Percentiles rank a stretch among this genome's conserved stretches.
Evolutionary conservation across 2,888 invertebrate genomes (phyloP).

Genomic region (Gastrophysa polygoni): DNA sequence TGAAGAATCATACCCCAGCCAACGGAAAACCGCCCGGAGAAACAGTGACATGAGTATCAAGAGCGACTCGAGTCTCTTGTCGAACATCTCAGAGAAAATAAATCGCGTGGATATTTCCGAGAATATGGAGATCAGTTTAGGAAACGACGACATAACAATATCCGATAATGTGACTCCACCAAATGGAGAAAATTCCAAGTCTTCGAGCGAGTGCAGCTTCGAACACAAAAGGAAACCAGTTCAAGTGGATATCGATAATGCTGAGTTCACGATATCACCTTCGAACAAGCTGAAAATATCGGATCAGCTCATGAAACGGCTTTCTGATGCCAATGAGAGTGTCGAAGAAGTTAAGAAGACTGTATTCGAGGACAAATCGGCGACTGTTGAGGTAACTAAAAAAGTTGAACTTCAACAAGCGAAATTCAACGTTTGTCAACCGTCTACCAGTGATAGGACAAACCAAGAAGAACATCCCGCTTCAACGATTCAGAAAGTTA

Average conservation of each 20-base stretch:
- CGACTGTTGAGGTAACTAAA: slow-evolving; percentile 28
- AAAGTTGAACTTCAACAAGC: slow-evolving; percentile 12
- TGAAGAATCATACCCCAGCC: slow-evolving; percentile 24
- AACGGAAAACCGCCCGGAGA: slow-evolving; percentile 38
- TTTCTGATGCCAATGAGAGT: slow-evolving; percentile 41
- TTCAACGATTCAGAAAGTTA: not conserved
- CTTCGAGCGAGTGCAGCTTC: slow-evolving; percentile 29
- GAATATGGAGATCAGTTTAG: slow-evolving; percentile 48
- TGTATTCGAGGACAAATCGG: slow-evolving; percentile 10
- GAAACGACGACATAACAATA: slow-evolving; percentile 41
- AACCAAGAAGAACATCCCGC: slow-evolving; percentile 6
- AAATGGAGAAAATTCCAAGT: slow-evolving; percentile 36
- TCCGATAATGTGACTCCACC: slow-evolving; percentile 39
- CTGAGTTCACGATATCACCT: slow-evolving; percentile 47
- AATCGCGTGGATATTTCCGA: slow-evolving; percentile 48
- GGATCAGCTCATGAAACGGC: slow-evolving; percentile 52
- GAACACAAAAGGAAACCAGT: slow-evolving; percentile 45
- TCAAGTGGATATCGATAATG: slow-evolving; percentile 47
- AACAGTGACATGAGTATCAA: slow-evolving; percentile 46
- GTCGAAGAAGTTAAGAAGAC: slow-evolving; percentile 29
- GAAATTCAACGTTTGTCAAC: not conserved
- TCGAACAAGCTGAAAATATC: slow-evolving; percentile 50
- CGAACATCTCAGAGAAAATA: slow-evolving; percentile 48
- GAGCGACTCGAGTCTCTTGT: slow-evolving; percentile 46
- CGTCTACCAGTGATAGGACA: not conserved